Conservation (phyloP, 23 tunicate genomes). For the Botrylloides violaceus region DNA sequence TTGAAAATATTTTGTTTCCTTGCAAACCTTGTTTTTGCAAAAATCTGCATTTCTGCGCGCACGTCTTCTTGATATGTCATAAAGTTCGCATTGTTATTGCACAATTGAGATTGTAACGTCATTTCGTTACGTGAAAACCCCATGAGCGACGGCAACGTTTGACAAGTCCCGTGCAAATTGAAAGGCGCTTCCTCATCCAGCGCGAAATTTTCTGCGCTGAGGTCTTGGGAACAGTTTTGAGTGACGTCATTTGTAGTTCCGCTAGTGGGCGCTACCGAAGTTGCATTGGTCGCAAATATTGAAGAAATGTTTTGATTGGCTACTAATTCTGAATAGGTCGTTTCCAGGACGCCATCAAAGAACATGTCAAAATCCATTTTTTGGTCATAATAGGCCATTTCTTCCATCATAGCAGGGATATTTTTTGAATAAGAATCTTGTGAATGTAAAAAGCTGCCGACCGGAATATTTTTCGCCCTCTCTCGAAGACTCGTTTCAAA, state of each 20-base stretch:
- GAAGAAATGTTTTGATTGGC: neutral
- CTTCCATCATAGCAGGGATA: neutral
- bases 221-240: no score
- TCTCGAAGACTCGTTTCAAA: constrained; percentile 9
- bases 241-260: neutral
- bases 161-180: neutral
- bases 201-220: no score
- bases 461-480: constrained; percentile 6
- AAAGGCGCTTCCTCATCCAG: neutral
- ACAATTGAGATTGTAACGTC: neutral
- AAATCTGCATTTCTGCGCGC: neutral
- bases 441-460: neutral
- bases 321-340: neutral
- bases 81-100: neutral
- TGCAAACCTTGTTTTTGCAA: neutral
- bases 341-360: constrained; percentile 10
- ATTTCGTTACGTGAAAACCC: neutral
- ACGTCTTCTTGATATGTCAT: neutral
- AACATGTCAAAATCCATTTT: constrained; percentile 10
- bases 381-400: neutral
- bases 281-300: neutral
- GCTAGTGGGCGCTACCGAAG: neutral
- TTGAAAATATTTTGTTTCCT: no score
- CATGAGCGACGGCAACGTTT: neutral
- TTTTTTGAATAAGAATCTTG: neutral